Conservation (phyloP, 2,797 vertebrate genomes). For the Lacerta viridis region DNA sequence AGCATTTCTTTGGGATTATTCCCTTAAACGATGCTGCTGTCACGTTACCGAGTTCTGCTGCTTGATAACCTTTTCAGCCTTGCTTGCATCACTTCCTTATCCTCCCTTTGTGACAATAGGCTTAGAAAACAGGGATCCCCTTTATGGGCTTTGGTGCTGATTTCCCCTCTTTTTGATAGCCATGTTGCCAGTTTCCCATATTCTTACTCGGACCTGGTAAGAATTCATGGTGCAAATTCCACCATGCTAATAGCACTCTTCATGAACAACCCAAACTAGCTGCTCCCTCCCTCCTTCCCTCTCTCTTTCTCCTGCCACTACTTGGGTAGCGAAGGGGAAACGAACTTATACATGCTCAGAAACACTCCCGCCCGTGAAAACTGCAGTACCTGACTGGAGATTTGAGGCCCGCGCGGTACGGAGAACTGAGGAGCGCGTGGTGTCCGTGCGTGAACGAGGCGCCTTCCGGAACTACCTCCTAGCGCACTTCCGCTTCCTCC, state of each 20-base stretch:
- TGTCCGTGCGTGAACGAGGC: no score
- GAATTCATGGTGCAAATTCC: constrained; percentile 19
- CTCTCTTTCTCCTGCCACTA: background rate
- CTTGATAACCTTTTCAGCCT: background rate
- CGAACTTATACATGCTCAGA: background rate
- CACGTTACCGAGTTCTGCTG: background rate
- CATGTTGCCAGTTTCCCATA: background rate
- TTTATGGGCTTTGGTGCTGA: constrained; percentile 20
- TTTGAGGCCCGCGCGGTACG: no score
- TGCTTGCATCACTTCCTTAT: constrained; percentile 1
- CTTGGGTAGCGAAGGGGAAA: background rate
- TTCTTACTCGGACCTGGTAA: background rate
- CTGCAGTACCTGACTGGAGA: background rate
- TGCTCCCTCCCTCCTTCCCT: background rate
- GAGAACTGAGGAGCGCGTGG: background rate
- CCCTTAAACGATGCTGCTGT: background rate
- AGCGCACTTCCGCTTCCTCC: background rate
- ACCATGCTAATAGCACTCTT: background rate
- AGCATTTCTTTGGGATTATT: background rate
- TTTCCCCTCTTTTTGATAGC: background rate
- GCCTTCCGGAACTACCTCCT: no score
- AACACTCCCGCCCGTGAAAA: no score
- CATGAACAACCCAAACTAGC: background rate
- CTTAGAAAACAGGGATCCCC: background rate
- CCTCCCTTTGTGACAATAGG: background rate